Evolutionary conservation across 2,888 invertebrate species (phyloP).

Genomic region (Herminia tarsipennalis): DNA sequence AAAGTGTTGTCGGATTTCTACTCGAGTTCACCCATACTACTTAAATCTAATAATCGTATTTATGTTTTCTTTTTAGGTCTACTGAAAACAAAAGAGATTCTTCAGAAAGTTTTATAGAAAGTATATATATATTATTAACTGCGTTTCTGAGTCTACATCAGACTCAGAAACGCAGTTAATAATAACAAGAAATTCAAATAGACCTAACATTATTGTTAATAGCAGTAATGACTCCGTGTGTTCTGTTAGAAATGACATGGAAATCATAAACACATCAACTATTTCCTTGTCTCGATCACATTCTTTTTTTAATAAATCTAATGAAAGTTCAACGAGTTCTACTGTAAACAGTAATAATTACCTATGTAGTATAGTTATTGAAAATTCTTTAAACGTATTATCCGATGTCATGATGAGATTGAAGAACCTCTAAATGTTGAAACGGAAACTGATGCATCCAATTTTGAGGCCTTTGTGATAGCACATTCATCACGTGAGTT

Average conservation of each 20-base stretch:
- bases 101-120: constrained; percentile 23
- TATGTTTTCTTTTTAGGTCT: constrained; percentile 18
- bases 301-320: constrained; percentile 17
- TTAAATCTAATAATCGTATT: constrained; percentile 17
- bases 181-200: constrained; percentile 19
- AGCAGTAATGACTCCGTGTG: constrained; percentile 17
- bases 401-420: constrained; percentile 9
- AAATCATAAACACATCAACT: constrained; percentile 19
- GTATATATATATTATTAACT: too few relatives aligned
- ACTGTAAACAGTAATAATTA: constrained; percentile 13
- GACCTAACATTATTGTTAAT: constrained; percentile 20
- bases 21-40: constrained; percentile 7
- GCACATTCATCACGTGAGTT: constrained; percentile 17
- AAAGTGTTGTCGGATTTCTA: constrained; percentile 12
- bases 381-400: constrained; percentile 17
- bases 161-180: constrained; percentile 16
- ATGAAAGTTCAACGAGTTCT: constrained; percentile 14
- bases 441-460: constrained; percentile 12
- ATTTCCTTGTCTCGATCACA: constrained; percentile 19
- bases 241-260: constrained; percentile 20
- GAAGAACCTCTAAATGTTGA: constrained; percentile 7
- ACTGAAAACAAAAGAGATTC: constrained; percentile 18
- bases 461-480: constrained; percentile 4
- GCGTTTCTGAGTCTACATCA: too few relatives aligned
- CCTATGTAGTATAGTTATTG: constrained; percentile 18